phyloP scores from a whole-genome alignment of 1,140 invertebrate species.

The Elysia chlorotica region DNA sequence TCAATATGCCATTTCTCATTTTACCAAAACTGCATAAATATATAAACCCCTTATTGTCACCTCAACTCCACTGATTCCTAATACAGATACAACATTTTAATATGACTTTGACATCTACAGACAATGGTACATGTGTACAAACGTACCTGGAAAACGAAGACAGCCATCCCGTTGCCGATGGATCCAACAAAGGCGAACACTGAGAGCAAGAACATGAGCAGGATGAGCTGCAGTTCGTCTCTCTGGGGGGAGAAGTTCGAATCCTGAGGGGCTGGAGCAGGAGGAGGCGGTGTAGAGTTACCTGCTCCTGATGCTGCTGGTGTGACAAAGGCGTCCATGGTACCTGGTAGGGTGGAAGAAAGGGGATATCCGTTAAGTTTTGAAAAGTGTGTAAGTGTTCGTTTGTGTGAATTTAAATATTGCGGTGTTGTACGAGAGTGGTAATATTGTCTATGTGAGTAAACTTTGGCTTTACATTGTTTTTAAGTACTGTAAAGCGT shows the following conservation, averaged over 20 bases:
- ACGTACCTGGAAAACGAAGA: slow-evolving; percentile 51
- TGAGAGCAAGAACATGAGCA: slow-evolving; percentile 19
- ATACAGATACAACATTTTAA: not conserved
- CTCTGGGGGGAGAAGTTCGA: too few species aligned
- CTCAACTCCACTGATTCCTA: not conserved
- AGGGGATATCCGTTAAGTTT: not conserved
- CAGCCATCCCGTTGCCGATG: slow-evolving; percentile 57
- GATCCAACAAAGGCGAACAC: slow-evolving; percentile 39
- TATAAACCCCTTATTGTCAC: not conserved
- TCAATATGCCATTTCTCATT: not conserved
- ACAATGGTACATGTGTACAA: not conserved
- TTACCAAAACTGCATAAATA: not conserved
- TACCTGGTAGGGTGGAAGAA: too few species aligned
- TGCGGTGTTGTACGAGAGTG: too few species aligned
- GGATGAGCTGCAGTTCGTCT: not conserved
- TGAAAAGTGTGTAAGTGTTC: not conserved
- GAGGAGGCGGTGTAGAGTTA: not conserved
- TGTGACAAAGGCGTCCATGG: not conserved
- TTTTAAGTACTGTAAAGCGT: too few species aligned
- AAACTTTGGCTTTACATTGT: too few species aligned
- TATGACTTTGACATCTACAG: too few species aligned
- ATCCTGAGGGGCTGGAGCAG: not conserved
- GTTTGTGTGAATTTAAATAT: not conserved
- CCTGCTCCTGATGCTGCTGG: not conserved
- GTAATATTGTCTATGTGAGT: too few species aligned